Conservation (phyloP, 2,113 vertebrate genomes). For the Heterotis niloticus region DNA sequence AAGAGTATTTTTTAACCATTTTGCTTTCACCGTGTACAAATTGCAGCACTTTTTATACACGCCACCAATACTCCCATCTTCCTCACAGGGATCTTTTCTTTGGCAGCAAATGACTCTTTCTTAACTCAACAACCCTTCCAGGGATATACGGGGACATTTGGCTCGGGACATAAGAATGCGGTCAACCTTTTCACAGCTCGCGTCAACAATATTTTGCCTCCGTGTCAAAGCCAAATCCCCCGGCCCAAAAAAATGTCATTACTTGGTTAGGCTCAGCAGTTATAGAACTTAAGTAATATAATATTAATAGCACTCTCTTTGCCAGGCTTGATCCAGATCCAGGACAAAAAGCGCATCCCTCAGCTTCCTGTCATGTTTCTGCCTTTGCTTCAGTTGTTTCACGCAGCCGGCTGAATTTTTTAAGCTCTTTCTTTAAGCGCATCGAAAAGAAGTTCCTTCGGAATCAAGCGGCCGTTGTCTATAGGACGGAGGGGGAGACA, state of each 20-base stretch:
- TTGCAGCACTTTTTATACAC: no score
- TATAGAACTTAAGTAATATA: neutral
- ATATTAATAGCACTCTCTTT: neutral
- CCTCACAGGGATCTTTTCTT: neutral
- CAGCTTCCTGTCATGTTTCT: neutral
- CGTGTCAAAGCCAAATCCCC: neutral
- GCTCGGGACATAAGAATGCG: neutral
- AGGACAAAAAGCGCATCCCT: neutral
- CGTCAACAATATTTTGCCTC: neutral
- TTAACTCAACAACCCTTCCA: neutral
- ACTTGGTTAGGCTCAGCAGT: neutral
- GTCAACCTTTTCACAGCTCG: neutral
- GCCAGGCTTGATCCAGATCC: neutral
- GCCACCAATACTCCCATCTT: neutral
- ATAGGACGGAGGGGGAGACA: neutral
- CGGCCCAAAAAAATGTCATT: neutral
- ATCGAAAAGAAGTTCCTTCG: neutral
- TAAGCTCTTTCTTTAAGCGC: neutral
- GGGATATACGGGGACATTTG: neutral
- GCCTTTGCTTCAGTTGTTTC: neutral
- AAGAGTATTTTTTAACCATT: no score
- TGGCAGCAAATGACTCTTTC: conserved; percentile 8
- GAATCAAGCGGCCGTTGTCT: neutral
- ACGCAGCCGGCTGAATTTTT: neutral
- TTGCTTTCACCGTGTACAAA: no score